Conservation (phyloP, 37 sponge, comb jelly and placozoan species). For the Ephydatia muelleri region DNA sequence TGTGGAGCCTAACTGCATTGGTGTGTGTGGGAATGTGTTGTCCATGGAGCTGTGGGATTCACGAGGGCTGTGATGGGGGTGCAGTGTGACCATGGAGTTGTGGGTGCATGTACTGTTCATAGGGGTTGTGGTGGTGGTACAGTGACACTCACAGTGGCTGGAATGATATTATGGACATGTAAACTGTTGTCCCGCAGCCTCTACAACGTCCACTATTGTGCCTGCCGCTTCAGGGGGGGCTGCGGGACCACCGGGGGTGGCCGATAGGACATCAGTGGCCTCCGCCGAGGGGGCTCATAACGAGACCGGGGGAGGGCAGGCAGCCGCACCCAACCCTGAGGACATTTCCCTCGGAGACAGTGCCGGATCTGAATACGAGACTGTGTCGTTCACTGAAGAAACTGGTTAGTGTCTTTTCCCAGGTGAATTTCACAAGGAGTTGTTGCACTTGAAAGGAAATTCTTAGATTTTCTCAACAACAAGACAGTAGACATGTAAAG, state of each 20-base stretch:
- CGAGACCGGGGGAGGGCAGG: not conserved
- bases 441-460: too few species aligned
- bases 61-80: too few species aligned
- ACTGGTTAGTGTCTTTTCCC: constrained; percentile 32
- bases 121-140: too few species aligned
- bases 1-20: too few species aligned
- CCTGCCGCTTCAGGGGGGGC: not conserved
- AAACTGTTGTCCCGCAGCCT: not conserved
- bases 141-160: not conserved
- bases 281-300: not conserved
- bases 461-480: too few species aligned
- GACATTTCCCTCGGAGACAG: constrained; percentile 48
- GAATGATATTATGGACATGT: not conserved
- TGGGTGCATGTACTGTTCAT: too few species aligned
- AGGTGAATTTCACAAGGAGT: too few species aligned
- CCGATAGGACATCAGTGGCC: not conserved
- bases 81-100: too few species aligned
- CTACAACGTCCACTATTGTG: not conserved
- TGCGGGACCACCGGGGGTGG: not conserved
- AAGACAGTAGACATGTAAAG: too few species aligned
- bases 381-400: constrained; percentile 57
- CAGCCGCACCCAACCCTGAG: not conserved
- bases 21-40: too few species aligned
- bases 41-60: too few species aligned
- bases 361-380: constrained; percentile 60